Evolutionary conservation across 2,113 vertebrate species (phyloP).

Genomic region (Malurus alboscapulatus): DNA sequence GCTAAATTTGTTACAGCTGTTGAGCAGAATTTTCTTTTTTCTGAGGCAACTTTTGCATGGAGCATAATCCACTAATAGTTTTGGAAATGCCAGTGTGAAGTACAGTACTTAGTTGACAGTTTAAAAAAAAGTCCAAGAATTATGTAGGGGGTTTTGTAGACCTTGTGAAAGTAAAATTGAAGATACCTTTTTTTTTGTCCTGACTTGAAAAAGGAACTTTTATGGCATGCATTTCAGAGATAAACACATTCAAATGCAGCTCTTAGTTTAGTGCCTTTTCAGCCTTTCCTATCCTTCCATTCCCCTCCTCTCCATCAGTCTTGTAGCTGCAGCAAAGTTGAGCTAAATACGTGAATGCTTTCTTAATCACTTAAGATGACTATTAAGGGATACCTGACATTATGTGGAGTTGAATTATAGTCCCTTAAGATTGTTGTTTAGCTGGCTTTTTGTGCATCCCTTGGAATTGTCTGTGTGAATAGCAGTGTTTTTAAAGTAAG

Average conservation of each 20-base stretch:
- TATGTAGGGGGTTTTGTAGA: background rate
- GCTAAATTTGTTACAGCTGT: background rate
- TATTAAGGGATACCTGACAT: background rate
- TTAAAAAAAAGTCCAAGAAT: background rate
- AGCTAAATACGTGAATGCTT: background rate
- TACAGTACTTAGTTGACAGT: background rate
- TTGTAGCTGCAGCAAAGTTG: background rate
- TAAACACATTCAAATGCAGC: background rate
- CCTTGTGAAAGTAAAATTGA: background rate
- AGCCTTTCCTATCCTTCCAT: background rate
- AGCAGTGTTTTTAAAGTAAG: background rate
- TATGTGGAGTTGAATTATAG: background rate
- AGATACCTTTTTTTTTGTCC: background rate
- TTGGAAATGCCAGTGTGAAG: background rate
- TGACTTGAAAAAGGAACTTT: background rate
- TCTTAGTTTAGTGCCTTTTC: background rate
- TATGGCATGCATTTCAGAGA: background rate
- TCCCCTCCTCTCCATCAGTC: background rate
- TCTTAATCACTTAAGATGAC: background rate
- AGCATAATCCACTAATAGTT: background rate
- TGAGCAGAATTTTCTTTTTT: background rate
- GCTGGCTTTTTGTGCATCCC: background rate
- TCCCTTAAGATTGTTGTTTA: background rate
- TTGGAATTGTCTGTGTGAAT: background rate
- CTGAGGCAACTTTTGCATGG: background rate